Evolutionary conservation across 2,113 vertebrate genomes (phyloP).

Genomic region (Toxostoma redivivum): DNA sequence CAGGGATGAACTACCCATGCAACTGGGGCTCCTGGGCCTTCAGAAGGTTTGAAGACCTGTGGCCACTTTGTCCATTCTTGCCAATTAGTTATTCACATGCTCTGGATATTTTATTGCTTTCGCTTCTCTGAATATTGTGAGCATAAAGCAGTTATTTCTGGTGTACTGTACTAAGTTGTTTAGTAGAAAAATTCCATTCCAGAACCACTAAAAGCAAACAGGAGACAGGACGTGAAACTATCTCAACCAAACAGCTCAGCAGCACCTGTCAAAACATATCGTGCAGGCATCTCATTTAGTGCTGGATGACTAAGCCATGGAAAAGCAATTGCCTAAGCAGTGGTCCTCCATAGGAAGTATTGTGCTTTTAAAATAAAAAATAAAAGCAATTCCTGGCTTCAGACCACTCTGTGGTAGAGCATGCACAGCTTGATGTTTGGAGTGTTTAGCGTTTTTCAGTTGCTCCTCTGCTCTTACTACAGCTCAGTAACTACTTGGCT

Average conservation of each 20-base stretch:
- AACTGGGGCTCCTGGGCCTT: not conserved
- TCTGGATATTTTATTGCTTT: not conserved
- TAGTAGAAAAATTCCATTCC: slow-evolving; percentile 27
- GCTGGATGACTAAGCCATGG: slow-evolving; percentile 12
- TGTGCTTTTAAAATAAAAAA: not conserved
- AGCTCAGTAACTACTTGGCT: not conserved
- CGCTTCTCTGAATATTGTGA: not conserved
- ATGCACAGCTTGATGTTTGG: not conserved
- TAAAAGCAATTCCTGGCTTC: not conserved
- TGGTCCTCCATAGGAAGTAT: not conserved
- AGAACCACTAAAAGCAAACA: slow-evolving; percentile 15
- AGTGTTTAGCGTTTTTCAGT: not conserved
- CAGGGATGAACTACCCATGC: not conserved
- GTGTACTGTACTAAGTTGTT: not conserved
- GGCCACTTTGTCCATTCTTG: not conserved
- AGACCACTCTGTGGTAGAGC: not conserved
- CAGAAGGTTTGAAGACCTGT: not conserved
- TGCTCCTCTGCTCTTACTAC: not conserved
- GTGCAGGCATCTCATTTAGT: not conserved
- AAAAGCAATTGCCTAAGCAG: slow-evolving; percentile 18
- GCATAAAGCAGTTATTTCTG: not conserved
- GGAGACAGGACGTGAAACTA: slow-evolving; percentile 20
- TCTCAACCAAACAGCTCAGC: slow-evolving; percentile 25
- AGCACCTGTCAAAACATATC: slow-evolving; percentile 48
- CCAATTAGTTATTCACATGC: not conserved